Percentiles rank a stretch among this genome's conserved stretches.
Conservation (phyloP, 2,797 vertebrate species). For the Caiman crocodilus region DNA sequence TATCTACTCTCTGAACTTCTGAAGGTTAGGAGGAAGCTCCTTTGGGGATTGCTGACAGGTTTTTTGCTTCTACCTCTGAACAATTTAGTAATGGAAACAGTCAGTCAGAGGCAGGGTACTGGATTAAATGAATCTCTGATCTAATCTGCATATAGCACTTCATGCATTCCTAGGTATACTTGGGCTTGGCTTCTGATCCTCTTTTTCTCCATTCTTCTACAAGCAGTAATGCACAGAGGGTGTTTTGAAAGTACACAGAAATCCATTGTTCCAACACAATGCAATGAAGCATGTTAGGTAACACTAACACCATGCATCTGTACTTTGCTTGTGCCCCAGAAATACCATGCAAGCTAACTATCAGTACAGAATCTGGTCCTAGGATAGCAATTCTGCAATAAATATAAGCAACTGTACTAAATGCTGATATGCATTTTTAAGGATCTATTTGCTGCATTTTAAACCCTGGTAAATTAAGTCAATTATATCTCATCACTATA, state of each 20-base stretch:
- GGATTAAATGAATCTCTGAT: not conserved
- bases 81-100: not conserved
- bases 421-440: constrained; percentile 57
- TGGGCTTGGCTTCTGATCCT: not conserved
- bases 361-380: constrained; percentile 15
- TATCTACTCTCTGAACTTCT: not conserved
- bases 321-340: not conserved
- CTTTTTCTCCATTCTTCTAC: not conserved
- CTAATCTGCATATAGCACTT: not conserved
- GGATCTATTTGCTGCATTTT: constrained; percentile 35
- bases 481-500: constrained; percentile 40
- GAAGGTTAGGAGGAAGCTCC: not conserved
- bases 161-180: not conserved
- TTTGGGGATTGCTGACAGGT: not conserved
- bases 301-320: not conserved
- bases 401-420: constrained; percentile 59
- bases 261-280: not conserved
- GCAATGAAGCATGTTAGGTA: not conserved
- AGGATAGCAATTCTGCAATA: constrained; percentile 18
- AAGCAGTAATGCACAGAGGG: not conserved
- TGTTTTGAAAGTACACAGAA: not conserved
- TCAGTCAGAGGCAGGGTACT: not conserved
- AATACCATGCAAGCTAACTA: constrained; percentile 4
- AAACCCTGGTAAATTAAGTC: constrained; percentile 48
- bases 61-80: not conserved